Evolutionary conservation across 2,113 vertebrate genomes (phyloP).

Genomic region (Muntiacus muntjak): DNA sequence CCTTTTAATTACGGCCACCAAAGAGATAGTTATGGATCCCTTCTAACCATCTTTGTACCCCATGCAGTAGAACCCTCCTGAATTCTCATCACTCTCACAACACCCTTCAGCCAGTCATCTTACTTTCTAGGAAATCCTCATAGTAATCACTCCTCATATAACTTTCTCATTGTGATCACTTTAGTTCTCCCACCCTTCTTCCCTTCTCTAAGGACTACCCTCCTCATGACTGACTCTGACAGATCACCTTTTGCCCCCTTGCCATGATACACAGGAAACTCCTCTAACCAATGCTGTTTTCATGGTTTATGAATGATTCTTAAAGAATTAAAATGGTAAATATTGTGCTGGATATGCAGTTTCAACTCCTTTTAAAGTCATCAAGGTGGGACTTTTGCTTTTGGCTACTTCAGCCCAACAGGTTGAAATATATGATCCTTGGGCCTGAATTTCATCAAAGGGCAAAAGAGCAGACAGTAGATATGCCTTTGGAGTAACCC

Average conservation of each 20-base stretch:
- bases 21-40: neutral
- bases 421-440: neutral
- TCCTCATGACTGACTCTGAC: neutral
- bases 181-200: neutral
- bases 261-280: neutral
- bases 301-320: neutral
- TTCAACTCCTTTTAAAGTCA: neutral
- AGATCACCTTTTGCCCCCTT: neutral
- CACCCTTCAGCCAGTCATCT: neutral
- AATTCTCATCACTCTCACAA: neutral
- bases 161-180: neutral
- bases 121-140: neutral
- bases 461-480: neutral
- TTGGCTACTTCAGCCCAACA: neutral
- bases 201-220: no score
- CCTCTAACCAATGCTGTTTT: neutral
- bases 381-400: neutral
- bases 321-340: neutral
- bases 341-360: neutral
- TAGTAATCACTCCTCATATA: neutral
- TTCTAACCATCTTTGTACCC: neutral
- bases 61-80: neutral
- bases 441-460: neutral
- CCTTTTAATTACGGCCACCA: neutral
- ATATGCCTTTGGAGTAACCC: neutral